Evolutionary conservation across 2,888 invertebrate species (phyloP).

Genomic region (Arctia plantaginis): DNA sequence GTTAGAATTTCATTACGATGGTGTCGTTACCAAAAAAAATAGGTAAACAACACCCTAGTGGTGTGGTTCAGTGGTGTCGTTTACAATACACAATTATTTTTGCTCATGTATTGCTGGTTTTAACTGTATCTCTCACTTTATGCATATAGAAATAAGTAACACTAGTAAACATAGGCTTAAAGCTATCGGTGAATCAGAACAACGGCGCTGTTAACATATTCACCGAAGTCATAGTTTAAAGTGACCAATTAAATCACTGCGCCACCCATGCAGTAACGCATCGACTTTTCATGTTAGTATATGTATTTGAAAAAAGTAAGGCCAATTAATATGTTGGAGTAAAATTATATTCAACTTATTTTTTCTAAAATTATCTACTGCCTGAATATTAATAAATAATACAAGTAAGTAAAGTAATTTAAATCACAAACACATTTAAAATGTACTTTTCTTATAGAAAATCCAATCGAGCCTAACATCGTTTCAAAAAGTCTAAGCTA

Average conservation of each 20-base stretch:
- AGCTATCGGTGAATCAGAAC: neutral
- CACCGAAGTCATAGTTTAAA: neutral
- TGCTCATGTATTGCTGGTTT: too few relatives aligned
- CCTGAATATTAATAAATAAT: too few relatives aligned
- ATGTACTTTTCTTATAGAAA: too few relatives aligned
- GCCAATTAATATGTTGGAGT: neutral
- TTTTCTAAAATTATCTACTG: neutral
- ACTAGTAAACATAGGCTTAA: too few relatives aligned
- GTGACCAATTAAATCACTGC: neutral
- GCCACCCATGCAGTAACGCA: neutral
- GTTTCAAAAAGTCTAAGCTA: neutral
- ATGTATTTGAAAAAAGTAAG: neutral
- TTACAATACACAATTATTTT: too few relatives aligned
- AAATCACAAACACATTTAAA: neutral
- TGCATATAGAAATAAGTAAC: too few relatives aligned
- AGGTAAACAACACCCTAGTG: too few relatives aligned
- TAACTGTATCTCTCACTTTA: too few relatives aligned
- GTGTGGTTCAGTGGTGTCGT: too few relatives aligned
- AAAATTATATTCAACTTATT: neutral
- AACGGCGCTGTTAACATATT: neutral
- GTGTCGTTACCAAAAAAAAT: too few relatives aligned
- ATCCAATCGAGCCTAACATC: neutral
- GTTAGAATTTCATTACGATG: too few relatives aligned
- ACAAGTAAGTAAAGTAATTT: neutral
- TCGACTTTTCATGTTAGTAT: neutral